These are phyloP conservation scores for Luscinia luscinia DNA, from an alignment of 2,797 vertebrate genomes.

Conservation along the genomic window DNA sequence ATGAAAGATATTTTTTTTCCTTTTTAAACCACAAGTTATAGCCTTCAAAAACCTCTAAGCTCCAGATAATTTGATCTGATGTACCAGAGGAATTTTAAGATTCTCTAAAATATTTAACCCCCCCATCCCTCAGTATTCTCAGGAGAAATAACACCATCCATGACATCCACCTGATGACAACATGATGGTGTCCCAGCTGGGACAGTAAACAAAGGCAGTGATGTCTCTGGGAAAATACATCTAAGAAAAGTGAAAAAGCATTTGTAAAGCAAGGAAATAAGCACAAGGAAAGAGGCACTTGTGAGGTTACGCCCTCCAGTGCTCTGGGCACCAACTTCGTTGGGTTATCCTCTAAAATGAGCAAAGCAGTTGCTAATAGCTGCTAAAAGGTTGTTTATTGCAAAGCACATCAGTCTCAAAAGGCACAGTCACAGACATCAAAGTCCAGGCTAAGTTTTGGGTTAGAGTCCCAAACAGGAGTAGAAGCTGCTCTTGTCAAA, in stretches of 20 bases:
- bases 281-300: no score
- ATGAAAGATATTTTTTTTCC: not conserved
- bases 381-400: no score
- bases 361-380: no score
- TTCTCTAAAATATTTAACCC: not conserved
- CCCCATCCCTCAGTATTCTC: accelerated
- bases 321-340: no score
- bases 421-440: no score
- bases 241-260: not conserved
- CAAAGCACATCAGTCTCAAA: no score
- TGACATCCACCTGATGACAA: not conserved
- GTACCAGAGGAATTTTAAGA: not conserved
- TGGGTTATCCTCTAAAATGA: no score
- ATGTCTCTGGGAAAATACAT: accelerated
- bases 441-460: no score
- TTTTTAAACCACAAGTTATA: not conserved
- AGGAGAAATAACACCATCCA: not conserved
- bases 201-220: not conserved
- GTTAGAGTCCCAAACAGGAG: no score
- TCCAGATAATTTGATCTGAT: accelerated
- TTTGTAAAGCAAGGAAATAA: not conserved
- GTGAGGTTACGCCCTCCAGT: no score
- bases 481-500: no score
- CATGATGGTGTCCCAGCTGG: not conserved
- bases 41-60: not conserved